phyloP scores from a whole-genome alignment of 2,797 vertebrate species.

The Oreochromis grahami region DNA sequence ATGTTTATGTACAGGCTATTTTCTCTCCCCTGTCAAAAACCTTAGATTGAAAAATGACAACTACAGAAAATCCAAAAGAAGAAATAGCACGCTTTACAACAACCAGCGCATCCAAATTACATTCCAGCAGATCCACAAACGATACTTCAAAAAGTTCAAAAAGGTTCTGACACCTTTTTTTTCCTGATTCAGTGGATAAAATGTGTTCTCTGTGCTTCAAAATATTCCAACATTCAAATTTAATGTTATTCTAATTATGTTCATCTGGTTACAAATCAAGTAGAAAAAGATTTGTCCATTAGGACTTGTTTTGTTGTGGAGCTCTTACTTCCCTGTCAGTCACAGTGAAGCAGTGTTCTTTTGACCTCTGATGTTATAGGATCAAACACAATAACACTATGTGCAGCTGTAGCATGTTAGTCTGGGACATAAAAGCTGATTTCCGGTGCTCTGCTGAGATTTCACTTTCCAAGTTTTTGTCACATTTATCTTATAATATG shows the following conservation, averaged over 20 bases:
- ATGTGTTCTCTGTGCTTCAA: neutral
- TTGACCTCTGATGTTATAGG: neutral
- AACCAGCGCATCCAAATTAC: neutral
- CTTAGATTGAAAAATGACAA: neutral
- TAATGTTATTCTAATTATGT: neutral
- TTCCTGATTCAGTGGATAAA: neutral
- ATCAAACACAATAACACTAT: fast-evolving
- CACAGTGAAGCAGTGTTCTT: neutral
- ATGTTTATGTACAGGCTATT: fast-evolving
- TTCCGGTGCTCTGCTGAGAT: fast-evolving
- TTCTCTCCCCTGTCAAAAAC: neutral
- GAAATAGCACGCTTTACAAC: neutral
- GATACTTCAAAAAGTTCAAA: fast-evolving
- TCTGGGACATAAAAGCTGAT: fast-evolving
- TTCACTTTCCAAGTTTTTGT: neutral
- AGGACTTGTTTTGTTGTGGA: neutral
- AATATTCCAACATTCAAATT: neutral
- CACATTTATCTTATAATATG: neutral
- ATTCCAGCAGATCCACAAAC: neutral
- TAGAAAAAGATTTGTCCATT: neutral
- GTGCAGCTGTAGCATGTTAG: neutral
- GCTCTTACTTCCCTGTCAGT: neutral
- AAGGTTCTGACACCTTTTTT: neutral
- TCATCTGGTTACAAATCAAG: neutral
- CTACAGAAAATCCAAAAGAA: neutral